Evolutionary conservation across 1,140 invertebrate species (phyloP), one percentile per base, ranked within the genome.

Genomic region (Drosophila azteca): DNA sequence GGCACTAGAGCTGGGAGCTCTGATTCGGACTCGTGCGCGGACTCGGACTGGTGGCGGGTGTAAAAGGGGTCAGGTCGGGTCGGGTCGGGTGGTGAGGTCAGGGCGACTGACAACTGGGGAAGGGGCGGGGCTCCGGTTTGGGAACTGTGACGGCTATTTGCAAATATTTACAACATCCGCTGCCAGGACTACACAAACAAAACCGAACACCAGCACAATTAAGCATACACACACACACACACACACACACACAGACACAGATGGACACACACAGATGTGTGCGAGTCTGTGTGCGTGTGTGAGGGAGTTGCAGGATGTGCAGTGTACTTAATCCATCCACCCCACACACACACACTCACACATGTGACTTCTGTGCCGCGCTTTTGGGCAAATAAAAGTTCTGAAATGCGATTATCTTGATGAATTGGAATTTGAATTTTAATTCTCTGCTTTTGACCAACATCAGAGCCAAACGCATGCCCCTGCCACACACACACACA

Each of bases 401-500:
- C 77, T 89, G 84, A 89, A 88, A 88, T 88, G 84, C 84, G 84
- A 88, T 88, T 88, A 88, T 88, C 84, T 89, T 88, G 84, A 88
- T 88, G 84, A 88, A 88, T 88, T 88, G 84, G 83, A 88, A 88
- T 88, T 88, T 88, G 72, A 88, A 88, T 88, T 88, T 88, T 88
- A 88, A 88, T 88, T 88, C 79, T 88, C 70, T 79, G 75, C 76
- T 79, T 64, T 75, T 63, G 75, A 78, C 77, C 81, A 80, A 63
- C 67, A 66, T 24, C 41, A 61, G 15, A 51, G 26, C 55, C 5
- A 39, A 13, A 39, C 35, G 11, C 35, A 39, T 35, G 31, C 3
- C 31, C 9, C 35, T 35, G 11, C 9, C 11, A 9, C 31, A 3
- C 35, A 11, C 17, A 20, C 17, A 20, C 17, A 20, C 17, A 20